Evolutionary conservation across 2,797 vertebrate genomes (phyloP).

Genomic region (Megalops cyprinoides): DNA sequence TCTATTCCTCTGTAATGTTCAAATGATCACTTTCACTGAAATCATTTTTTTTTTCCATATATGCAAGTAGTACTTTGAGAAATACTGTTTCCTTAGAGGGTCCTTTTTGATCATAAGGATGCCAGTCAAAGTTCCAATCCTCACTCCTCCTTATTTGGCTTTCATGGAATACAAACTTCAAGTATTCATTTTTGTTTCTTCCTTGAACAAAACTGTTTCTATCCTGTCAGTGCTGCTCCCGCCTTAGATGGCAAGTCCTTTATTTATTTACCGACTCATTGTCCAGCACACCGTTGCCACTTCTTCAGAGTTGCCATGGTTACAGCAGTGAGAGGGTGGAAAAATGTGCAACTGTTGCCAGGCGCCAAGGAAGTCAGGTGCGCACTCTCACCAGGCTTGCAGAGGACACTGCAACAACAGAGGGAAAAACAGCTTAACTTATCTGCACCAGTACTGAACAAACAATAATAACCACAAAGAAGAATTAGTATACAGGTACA

Average conservation of each 20-base stretch:
- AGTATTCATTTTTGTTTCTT: slow-evolving; percentile 19
- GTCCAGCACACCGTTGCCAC: slow-evolving; percentile 62
- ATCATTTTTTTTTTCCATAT: not conserved
- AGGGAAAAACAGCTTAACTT: slow-evolving; percentile 39
- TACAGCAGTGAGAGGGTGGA: slow-evolving; percentile 70
- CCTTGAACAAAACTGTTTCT: not conserved
- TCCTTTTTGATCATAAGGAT: slow-evolving; percentile 64
- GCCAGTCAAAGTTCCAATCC: slow-evolving; percentile 37
- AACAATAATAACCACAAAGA: slow-evolving; percentile 46
- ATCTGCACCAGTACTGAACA: slow-evolving; percentile 47
- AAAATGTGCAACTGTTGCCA: slow-evolving; percentile 80
- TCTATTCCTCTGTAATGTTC: slow-evolving; percentile 60
- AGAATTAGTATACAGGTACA: not conserved
- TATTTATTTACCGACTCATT: slow-evolving; percentile 72
- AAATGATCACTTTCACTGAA: not conserved
- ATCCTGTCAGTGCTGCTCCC: slow-evolving; percentile 47
- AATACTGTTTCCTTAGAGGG: slow-evolving; percentile 67
- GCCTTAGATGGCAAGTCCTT: slow-evolving; percentile 46
- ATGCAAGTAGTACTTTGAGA: slow-evolving; percentile 18
- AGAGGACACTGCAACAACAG: slow-evolving; percentile 88
- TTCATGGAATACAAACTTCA: not conserved
- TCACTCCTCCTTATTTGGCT: not conserved
- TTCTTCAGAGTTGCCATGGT: slow-evolving; percentile 71
- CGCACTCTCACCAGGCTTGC: slow-evolving; percentile 94
- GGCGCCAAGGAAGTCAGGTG: slow-evolving; percentile 76